Conservation (phyloP, 1,140 invertebrate genomes). For the Tetramorium parvispinum region DNA sequence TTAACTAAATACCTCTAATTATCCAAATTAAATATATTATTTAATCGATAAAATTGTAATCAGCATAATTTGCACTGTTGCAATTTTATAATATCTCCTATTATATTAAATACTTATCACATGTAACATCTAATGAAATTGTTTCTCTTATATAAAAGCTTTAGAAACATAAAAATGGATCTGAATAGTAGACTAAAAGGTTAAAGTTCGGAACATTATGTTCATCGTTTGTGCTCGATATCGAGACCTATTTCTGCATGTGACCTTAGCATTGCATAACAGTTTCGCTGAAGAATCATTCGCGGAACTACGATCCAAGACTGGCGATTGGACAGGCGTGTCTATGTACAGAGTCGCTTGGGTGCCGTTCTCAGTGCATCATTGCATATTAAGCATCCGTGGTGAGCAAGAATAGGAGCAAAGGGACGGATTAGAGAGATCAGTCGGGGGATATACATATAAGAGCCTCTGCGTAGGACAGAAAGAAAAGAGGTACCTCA, state of each 20-base stretch:
- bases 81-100: not conserved
- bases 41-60: conserved; percentile 1
- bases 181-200: not conserved
- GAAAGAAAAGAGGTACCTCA: conserved; percentile 26
- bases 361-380: conserved; percentile 73
- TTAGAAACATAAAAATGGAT: not conserved
- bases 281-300: conserved; percentile 26
- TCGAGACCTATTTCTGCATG: not conserved
- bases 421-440: conserved; percentile 35
- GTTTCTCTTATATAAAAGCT: not conserved
- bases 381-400: conserved; percentile 79
- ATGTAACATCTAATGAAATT: conserved; percentile 3
- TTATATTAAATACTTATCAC: not conserved
- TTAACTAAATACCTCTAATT: not conserved
- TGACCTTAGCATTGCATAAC: not conserved
- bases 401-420: not conserved
- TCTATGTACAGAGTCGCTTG: conserved; percentile 35
- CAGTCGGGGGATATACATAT: not conserved
- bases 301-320: conserved; percentile 55
- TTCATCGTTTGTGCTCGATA: not conserved
- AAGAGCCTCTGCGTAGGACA: conserved; percentile 22
- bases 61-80: not conserved
- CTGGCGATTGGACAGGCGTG: not conserved
- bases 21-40: not conserved
- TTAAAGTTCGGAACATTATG: not conserved